Base-by-base conservation (phyloP, 2,797 vertebrate species). In the Gallinago stenura region DNA sequence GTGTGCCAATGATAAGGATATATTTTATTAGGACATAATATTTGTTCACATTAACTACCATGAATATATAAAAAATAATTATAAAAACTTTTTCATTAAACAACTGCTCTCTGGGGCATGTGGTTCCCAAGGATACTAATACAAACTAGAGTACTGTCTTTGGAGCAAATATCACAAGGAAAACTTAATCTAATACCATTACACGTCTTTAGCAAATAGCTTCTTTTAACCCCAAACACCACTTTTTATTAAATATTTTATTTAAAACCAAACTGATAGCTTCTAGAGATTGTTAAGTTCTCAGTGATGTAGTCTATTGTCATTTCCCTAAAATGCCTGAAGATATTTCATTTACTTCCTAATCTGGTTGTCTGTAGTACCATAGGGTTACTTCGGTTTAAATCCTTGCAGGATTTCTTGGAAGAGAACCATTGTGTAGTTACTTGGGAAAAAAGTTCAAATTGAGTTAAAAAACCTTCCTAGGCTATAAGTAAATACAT, bases 21-120 rank as follows among this genome's bases (percentile, higher is more conserved):
- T 96, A 83, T 97, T 97, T 97, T 98, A 96, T 94, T 97, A 94
- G 94, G 66, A 90, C 84, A 92, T 97, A 95, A 92, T 96, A 97
- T 97, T 97, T 97, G 76, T 95, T 96, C 93, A 94, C 46, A 73
- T 96, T 96, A 95, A 96, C 91, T 96, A 92, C 81, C 76, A 72
- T 90, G 95, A 96, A 84, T 96, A 83, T 93, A 84, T 21, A 43
- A 64, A 64, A 64, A 64, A 31, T 13, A 43, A 43, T 95, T 95
- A 84, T 83, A 93, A 96, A 97, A 95, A 65, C 53, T 76, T 97
- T 92, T 96, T 79, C 26, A 13, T 95, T 96, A 78, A 95, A 94
- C 86, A 96, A n/a, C 83, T 92, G 35, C 87, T 97, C 57, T 93
- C 60, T 88, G 46, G 28, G 85, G 75, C 26, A 26, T 46, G 30